These are phyloP conservation scores for Parapristionchus giblindavisi DNA, from an alignment of 2,888 invertebrate species.

Conservation along the genomic window DNA sequence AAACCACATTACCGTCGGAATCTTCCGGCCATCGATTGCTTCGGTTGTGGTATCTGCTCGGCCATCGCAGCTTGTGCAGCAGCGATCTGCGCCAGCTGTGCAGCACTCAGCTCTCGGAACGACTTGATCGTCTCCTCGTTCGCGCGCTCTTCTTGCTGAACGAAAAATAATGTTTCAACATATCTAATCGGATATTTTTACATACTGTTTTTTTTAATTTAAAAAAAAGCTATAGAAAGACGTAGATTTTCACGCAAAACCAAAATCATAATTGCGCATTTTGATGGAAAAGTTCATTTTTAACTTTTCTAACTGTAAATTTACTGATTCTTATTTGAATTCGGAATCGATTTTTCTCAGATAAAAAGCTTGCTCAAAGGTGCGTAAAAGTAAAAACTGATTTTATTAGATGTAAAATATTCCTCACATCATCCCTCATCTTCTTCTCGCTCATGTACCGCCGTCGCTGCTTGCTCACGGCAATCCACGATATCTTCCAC, in stretches of 20 bases:
- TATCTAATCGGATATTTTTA: too few species aligned
- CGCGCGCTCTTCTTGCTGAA: conserved; percentile 6
- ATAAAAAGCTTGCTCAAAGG: too few species aligned
- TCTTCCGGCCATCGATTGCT: conserved; percentile 23
- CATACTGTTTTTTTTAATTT: too few species aligned
- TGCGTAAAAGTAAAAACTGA: too few species aligned
- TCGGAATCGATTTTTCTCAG: too few species aligned
- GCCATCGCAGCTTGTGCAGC: conserved; percentile 8
- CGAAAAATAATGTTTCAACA: not conserved
- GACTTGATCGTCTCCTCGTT: conserved; percentile 35
- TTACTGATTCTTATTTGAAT: too few species aligned
- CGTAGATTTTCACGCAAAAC: too few species aligned
- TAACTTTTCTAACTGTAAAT: too few species aligned
- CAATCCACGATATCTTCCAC: conserved; percentile 63
- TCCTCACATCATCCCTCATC: conserved; percentile 44
- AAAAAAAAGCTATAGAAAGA: too few species aligned
- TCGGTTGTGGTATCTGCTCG: not conserved
- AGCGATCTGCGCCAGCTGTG: conserved; percentile 11
- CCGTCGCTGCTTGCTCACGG: conserved; percentile 54
- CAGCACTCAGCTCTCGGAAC: conserved; percentile 14
- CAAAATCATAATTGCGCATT: too few species aligned
- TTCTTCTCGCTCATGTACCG: conserved; percentile 56
- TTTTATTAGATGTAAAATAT: too few species aligned
- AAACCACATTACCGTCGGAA: conserved; percentile 10
- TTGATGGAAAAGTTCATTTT: too few species aligned